Evolutionary conservation across 2,113 vertebrate genomes (phyloP).

Genomic region (Eudorcas thomsonii): DNA sequence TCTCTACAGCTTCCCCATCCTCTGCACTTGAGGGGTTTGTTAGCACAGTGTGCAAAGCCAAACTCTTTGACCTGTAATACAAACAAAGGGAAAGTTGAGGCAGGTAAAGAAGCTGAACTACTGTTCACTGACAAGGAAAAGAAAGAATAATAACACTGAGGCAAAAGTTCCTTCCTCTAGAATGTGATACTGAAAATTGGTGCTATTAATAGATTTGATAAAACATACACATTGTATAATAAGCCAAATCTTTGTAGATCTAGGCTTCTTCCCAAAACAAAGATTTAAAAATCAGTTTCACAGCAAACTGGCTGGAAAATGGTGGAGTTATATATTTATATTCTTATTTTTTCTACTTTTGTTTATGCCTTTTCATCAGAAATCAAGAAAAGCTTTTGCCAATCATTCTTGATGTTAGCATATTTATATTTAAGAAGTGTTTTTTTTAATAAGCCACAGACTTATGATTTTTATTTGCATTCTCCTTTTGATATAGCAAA

Average conservation of each 20-base stretch:
- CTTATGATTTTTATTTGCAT: background rate
- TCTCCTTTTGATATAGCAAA: background rate
- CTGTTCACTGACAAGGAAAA: background rate
- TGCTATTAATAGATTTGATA: background rate
- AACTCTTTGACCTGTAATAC: conserved; percentile 88
- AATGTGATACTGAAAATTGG: background rate
- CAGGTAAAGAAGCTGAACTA: background rate
- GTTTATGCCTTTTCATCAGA: background rate
- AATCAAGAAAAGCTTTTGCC: background rate
- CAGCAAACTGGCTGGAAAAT: background rate
- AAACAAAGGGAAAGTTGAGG: conserved; percentile 16
- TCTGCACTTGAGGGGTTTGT: conserved; percentile 82
- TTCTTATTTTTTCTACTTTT: background rate
- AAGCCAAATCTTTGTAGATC: background rate
- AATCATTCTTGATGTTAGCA: background rate
- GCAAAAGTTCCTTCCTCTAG: background rate
- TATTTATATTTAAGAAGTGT: background rate
- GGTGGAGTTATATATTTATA: background rate
- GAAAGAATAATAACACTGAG: background rate
- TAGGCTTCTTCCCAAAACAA: background rate
- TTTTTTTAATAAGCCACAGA: background rate
- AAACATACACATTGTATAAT: background rate
- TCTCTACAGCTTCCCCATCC: conserved; percentile 76
- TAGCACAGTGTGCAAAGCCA: conserved; percentile 85
- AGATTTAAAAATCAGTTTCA: background rate